A percentile compares a stretch with the other conserved stretches of the same genome.
These are phyloP conservation scores for Cisticola juncidis DNA, from an alignment of 2,113 vertebrate genomes.

Conservation along the genomic window DNA sequence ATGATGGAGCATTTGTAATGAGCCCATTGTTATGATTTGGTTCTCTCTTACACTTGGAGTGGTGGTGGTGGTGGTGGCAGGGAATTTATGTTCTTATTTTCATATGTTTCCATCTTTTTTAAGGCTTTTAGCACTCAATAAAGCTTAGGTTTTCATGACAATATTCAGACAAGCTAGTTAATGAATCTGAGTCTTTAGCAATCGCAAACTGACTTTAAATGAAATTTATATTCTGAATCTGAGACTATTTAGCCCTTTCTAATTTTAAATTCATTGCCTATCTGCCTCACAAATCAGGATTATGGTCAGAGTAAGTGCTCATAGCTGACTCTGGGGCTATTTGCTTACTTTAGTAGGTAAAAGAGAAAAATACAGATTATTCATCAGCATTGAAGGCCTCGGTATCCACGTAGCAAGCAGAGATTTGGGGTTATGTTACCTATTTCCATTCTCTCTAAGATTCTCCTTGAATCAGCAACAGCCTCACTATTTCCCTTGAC, in stretches of 20 bases:
- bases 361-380: background rate
- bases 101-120: conserved; percentile 42
- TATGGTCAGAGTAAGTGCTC: background rate
- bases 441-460: background rate
- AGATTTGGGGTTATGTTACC: background rate
- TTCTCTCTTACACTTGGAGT: conserved; percentile 26
- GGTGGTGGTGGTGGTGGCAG: conserved; percentile 26
- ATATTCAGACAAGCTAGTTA: conserved; percentile 31
- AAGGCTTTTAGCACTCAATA: conserved; percentile 64
- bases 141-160: conserved; percentile 53
- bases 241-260: background rate
- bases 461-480: background rate
- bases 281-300: background rate
- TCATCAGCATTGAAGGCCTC: background rate
- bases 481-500: background rate
- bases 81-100: conserved; percentile 56
- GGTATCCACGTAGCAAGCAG: fast-evolving
- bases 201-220: background rate
- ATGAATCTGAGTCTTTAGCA: conserved; percentile 5
- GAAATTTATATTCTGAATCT: conserved; percentile 21
- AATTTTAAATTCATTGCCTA: background rate
- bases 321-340: background rate
- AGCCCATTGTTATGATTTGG: conserved; percentile 60
- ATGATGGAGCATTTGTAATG: conserved; percentile 62
- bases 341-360: background rate